These are phyloP conservation scores for Sabatieria punctata DNA, from an alignment of 2,888 invertebrate genomes.

Conservation along the genomic window DNA sequence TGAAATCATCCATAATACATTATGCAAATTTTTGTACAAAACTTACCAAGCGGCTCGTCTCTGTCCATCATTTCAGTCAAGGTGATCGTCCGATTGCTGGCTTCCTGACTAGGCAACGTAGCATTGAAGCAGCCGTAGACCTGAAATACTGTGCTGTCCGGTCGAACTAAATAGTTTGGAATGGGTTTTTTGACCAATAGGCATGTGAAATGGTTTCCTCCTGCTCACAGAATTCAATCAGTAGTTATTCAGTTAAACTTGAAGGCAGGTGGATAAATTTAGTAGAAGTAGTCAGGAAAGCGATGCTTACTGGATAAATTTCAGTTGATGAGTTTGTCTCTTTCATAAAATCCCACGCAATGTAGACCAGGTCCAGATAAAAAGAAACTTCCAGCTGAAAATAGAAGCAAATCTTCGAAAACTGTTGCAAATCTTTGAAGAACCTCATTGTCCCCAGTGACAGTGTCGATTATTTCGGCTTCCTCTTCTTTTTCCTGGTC, in stretches of 20 bases:
- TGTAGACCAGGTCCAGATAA: slow-evolving; percentile 16
- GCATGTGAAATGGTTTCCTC: no score
- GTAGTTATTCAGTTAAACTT: no score
- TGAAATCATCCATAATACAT: no score
- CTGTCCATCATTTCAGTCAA: slow-evolving; percentile 12
- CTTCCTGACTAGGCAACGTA: not conserved
- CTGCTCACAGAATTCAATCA: no score
- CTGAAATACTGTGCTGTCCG: not conserved
- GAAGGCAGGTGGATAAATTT: no score
- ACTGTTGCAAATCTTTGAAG: not conserved
- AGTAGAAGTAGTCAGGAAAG: no score
- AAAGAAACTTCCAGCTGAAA: slow-evolving; percentile 17
- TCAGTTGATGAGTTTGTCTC: slow-evolving; percentile 11
- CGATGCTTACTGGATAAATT: no score
- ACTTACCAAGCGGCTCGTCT: no score
- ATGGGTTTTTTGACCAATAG: no score
- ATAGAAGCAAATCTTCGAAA: no score
- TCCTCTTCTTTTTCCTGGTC: not conserved
- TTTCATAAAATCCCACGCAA: slow-evolving; percentile 12
- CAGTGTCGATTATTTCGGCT: not conserved
- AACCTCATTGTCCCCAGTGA: not conserved
- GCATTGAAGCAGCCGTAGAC: slow-evolving; percentile 9
- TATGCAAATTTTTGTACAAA: no score
- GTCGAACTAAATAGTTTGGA: no score
- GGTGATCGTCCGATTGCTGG: slow-evolving; percentile 11